Base-by-base conservation (phyloP, 2,113 vertebrate species). In the Mungos mungo region DNA sequence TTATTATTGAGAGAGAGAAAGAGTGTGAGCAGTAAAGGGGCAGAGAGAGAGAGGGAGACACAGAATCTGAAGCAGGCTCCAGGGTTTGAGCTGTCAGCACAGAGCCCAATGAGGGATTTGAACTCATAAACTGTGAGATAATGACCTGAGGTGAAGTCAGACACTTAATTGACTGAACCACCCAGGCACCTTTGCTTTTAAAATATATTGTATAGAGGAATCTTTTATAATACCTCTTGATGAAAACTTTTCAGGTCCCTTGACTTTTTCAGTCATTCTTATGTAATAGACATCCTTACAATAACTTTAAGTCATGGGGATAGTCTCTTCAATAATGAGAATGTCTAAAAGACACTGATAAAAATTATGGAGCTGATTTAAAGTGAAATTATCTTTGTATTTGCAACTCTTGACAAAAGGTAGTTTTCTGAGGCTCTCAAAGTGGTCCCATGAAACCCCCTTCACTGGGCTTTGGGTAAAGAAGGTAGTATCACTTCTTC, bases 361-460 rank as follows among this genome's bases (percentile, higher is more conserved):
- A 89, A 88, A 92, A 68, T 85, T 80, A 60, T 74, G 6, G 57
- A 81, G 60, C n/a, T 81, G 33, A 90, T 76, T 85, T 95, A 45
- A 69, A 76, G 41, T 63, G 14, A 76, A 93, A 92, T 81, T 69
- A 76, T 45, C 33, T 69, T 23, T 65, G 27, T 63, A 18, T 95
- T 87, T 45, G 7, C 54, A 65, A 87, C 14, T 93, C 25, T 85
- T 68, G 66, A 68, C 65, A 94, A 93, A 47, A 89, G 1, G 18
- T 9, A 2, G 9, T 31, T 93, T 4, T 74, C 31, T 52, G 21
- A 50, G 68, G 29, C 5, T 63, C 19, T 74, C 18, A 19, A 50
- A 80, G 45, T 88, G 31, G 35, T 33, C 12, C 23, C 25, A 72
- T 66, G 29, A 84, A 89, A 5, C 3, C 8, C 1, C 33, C 23